Evolutionary conservation across 2,797 vertebrate species (phyloP).

Genomic region (Philypnodon macrostomus): DNA sequence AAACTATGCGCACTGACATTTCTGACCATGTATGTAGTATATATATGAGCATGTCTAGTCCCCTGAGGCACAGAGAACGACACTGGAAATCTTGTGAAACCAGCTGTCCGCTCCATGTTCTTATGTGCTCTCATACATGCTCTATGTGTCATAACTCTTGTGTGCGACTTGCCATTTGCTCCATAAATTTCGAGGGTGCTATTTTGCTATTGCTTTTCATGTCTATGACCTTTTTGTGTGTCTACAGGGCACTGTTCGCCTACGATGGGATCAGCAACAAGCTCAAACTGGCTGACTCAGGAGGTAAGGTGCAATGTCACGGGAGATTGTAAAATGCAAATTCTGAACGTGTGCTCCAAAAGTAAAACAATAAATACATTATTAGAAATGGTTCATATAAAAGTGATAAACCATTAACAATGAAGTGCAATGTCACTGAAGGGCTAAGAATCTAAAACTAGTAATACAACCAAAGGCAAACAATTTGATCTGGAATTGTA

Average conservation of each 20-base stretch:
- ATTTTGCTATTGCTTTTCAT: conserved; percentile 8
- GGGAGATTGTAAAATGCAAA: neutral
- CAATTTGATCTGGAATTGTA: no score
- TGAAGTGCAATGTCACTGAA: no score
- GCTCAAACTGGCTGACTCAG: conserved; percentile 81
- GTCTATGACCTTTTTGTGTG: conserved; percentile 29
- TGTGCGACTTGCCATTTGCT: neutral
- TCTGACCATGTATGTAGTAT: conserved; percentile 27
- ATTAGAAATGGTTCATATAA: no score
- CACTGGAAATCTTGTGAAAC: conserved; percentile 24
- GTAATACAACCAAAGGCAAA: no score
- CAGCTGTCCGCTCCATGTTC: conserved; percentile 31
- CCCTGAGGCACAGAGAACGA: conserved; percentile 7
- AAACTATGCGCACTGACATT: conserved; percentile 41
- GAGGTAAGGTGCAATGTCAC: conserved; percentile 63
- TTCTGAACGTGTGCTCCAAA: neutral
- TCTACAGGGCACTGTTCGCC: conserved; percentile 78
- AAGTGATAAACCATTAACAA: no score
- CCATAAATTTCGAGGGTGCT: neutral
- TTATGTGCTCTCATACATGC: no score
- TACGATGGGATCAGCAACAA: conserved; percentile 80
- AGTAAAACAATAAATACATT: no score
- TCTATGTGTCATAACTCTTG: conserved; percentile 12
- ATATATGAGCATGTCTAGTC: conserved; percentile 23
- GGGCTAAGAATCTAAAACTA: no score